These are phyloP conservation scores for Idaea dimidiata DNA, from an alignment of 2,888 invertebrate genomes.

Conservation along the genomic window DNA sequence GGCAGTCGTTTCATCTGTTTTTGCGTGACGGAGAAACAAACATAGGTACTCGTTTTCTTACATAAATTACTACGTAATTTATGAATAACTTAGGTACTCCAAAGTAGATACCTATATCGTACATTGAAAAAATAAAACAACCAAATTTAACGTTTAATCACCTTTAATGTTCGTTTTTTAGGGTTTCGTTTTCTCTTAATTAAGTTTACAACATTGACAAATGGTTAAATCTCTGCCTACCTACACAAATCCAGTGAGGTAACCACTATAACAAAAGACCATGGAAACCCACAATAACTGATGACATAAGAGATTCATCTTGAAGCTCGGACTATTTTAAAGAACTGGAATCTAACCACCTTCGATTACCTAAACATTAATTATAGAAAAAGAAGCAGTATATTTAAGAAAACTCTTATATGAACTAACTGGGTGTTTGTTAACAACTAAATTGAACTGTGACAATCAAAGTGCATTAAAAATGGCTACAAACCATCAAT, in stretches of 20 bases:
- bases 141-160: not conserved
- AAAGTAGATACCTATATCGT: too few relatives aligned
- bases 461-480: slow-evolving; percentile 10
- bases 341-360: not conserved
- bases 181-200: not conserved
- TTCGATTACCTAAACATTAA: too few relatives aligned
- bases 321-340: not conserved
- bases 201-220: not conserved
- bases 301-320: not conserved
- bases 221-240: not conserved
- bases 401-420: slow-evolving; percentile 8
- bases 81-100: too few relatives aligned
- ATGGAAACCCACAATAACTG: not conserved
- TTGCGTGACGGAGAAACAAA: too few relatives aligned
- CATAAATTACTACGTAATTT: too few relatives aligned
- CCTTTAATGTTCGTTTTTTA: not conserved
- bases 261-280: not conserved
- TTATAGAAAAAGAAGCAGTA: too few relatives aligned
- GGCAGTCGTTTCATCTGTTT: too few relatives aligned
- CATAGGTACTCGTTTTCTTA: too few relatives aligned
- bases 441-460: not conserved
- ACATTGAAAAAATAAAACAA: not conserved
- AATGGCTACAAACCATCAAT: not conserved
- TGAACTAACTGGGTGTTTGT: slow-evolving; percentile 5
- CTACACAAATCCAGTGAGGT: not conserved